phyloP scores from a whole-genome alignment of 2,888 invertebrate species.

The Timandra comae region DNA sequence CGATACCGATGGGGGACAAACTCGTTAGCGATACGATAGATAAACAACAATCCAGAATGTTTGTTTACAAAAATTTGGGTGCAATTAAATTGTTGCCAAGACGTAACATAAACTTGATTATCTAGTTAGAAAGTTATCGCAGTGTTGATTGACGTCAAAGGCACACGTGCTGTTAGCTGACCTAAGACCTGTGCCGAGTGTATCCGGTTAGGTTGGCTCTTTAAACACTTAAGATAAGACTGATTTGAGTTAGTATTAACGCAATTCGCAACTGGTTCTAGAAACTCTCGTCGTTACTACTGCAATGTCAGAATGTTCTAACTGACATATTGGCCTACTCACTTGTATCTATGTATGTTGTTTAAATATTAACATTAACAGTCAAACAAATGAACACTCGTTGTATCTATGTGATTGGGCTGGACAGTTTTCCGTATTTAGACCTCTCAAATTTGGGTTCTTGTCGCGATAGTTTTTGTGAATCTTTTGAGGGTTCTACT shows the following conservation, averaged over 20 bases:
- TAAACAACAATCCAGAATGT: no score
- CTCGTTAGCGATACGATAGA: conserved; percentile 30
- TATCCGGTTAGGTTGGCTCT: conserved; percentile 34
- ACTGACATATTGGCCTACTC: conserved; percentile 13
- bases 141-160: conserved; percentile 51
- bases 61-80: conserved; percentile 19
- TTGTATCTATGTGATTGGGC: no score
- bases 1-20: conserved; percentile 34
- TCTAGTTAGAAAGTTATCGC: conserved; percentile 39
- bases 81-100: conserved; percentile 6
- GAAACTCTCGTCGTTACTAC: conserved; percentile 25
- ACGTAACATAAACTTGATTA: conserved; percentile 1
- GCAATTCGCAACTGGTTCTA: conserved; percentile 22
- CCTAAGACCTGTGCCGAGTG: conserved; percentile 46
- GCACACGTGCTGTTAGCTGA: conserved; percentile 47
- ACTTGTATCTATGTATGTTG: conserved; percentile 5
- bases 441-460: no score
- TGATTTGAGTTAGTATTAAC: conserved; percentile 30
- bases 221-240: conserved; percentile 33
- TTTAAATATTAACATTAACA: conserved; percentile 5
- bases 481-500: no score
- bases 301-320: conserved; percentile 12
- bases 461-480: no score
- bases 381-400: no score
- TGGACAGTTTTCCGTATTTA: no score